These are phyloP conservation scores for Corythaixoides concolor DNA, from an alignment of 2,113 vertebrate species.

Conservation along the genomic window DNA sequence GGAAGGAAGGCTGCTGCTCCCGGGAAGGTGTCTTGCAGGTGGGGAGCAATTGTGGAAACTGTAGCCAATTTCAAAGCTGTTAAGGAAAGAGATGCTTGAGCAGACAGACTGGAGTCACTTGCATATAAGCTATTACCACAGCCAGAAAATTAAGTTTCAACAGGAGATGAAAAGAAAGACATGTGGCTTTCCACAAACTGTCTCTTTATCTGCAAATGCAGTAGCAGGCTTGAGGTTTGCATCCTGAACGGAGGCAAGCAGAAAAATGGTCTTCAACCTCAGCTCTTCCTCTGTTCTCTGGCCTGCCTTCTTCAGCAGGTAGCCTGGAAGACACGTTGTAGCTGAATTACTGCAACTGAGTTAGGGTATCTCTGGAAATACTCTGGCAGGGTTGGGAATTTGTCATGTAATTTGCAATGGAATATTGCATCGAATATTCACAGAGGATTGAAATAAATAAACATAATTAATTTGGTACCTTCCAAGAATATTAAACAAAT, in stretches of 20 bases:
- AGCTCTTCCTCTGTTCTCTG: background rate
- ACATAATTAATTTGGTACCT: background rate
- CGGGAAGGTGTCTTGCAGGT: fast-evolving
- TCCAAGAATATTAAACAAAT: background rate
- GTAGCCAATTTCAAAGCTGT: background rate
- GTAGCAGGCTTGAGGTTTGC: background rate
- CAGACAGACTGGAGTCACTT: background rate
- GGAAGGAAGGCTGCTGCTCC: background rate
- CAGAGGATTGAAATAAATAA: background rate
- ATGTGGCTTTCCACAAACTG: background rate
- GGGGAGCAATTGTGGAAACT: background rate
- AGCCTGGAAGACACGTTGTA: background rate
- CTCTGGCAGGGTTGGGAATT: background rate
- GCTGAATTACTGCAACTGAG: background rate
- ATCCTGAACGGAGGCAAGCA: background rate
- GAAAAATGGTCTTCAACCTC: background rate
- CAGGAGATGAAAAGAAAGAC: background rate
- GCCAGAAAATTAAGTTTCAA: background rate
- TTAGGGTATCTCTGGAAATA: background rate
- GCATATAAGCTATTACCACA: background rate
- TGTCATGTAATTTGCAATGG: background rate
- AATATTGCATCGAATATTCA: background rate
- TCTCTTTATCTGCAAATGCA: background rate
- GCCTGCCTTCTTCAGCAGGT: background rate
- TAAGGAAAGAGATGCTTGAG: background rate